phyloP scores from a whole-genome alignment of 2,113 vertebrate genomes.

The Caranx ignobilis region DNA sequence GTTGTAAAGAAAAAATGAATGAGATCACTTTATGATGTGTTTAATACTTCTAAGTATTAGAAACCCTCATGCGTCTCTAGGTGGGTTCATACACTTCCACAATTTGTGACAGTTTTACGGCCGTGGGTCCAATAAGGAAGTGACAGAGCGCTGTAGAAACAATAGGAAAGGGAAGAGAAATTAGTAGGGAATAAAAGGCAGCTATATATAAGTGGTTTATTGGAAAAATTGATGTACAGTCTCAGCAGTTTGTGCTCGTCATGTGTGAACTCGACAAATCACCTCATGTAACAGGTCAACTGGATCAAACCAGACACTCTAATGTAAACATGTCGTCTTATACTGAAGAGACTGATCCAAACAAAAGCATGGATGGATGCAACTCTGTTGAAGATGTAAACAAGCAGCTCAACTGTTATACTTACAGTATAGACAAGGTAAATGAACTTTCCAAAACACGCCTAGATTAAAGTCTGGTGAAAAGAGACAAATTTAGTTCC shows the following conservation, averaged over 20 bases:
- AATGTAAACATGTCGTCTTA: too few relatives aligned
- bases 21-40: neutral
- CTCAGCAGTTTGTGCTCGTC: neutral
- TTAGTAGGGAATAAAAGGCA: neutral
- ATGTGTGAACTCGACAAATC: neutral
- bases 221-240: neutral
- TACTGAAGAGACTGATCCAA: too few relatives aligned
- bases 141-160: neutral
- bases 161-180: slow-evolving; percentile 7
- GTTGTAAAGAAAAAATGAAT: neutral
- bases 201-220: neutral
- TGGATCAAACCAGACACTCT: too few relatives aligned
- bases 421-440: too few relatives aligned
- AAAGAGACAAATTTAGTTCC: neutral
- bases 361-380: too few relatives aligned
- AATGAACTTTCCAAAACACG: too few relatives aligned
- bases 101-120: neutral
- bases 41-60: neutral
- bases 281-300: neutral
- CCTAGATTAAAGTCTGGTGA: too few relatives aligned
- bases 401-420: neutral
- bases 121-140: slow-evolving; percentile 2
- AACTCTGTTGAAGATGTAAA: neutral
- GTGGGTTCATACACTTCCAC: neutral
- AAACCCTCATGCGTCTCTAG: neutral